Evolutionary conservation across 2,888 invertebrate genomes (phyloP).

Genomic region (Lasius platythorax): DNA sequence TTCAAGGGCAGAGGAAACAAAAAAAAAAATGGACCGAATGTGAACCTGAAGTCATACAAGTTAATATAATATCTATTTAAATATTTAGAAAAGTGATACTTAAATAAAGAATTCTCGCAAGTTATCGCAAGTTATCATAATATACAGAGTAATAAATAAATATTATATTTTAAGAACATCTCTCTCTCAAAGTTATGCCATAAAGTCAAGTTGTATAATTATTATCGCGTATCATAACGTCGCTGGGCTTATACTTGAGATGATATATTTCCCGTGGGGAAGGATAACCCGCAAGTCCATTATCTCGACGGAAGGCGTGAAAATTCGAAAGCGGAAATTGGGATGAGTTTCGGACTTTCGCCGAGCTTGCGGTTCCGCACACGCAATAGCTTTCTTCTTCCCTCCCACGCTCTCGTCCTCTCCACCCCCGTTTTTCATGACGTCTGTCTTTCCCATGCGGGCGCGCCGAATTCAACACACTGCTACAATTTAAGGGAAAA

Average conservation of each 20-base stretch:
- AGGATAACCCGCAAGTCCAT: constrained; percentile 43
- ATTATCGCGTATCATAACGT: constrained; percentile 11
- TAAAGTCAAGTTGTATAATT: not conserved
- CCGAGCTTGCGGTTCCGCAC: constrained; percentile 56
- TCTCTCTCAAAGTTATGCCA: not conserved
- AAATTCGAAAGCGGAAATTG: constrained; percentile 62
- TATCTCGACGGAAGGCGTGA: constrained; percentile 49
- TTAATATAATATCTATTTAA: not conserved
- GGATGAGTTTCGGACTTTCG: constrained; percentile 55
- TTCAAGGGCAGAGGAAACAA: not conserved
- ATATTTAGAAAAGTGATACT: not conserved
- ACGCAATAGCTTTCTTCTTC: constrained; percentile 4
- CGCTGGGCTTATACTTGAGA: not conserved
- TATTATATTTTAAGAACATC: not conserved
- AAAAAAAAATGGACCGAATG: not conserved
- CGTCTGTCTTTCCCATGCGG: constrained; percentile 36
- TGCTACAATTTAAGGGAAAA: constrained; percentile 54
- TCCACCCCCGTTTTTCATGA: constrained; percentile 9
- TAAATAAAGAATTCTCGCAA: not conserved
- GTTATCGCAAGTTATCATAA: not conserved
- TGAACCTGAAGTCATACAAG: not conserved
- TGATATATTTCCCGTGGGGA: constrained; percentile 23
- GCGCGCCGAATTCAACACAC: constrained; percentile 34
- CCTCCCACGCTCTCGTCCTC: not conserved
- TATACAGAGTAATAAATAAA: not conserved